phyloP scores from a whole-genome alignment of 2,113 vertebrate genomes.

The Lota lota region DNA sequence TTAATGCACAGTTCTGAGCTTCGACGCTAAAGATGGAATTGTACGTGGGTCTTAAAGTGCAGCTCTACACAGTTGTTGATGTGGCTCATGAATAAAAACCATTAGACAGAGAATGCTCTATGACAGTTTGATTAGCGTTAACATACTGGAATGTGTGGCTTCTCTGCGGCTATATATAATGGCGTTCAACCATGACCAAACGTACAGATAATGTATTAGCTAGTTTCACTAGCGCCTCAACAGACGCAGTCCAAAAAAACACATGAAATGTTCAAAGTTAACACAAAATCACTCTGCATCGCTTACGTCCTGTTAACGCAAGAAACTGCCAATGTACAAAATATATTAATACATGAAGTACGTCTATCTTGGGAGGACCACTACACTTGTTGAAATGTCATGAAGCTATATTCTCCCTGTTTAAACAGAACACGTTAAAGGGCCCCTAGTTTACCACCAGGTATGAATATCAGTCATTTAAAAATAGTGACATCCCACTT shows the following conservation, averaged over 20 bases:
- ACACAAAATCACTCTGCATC: slow-evolving; percentile 3
- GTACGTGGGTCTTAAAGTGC: slow-evolving; percentile 12
- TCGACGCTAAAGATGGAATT: slow-evolving; percentile 24
- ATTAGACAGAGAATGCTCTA: slow-evolving; percentile 30
- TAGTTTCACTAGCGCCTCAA: slow-evolving; percentile 52
- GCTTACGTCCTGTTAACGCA: too few species aligned
- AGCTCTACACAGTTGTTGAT: too few species aligned
- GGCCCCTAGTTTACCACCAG: too few species aligned
- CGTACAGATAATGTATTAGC: slow-evolving; percentile 40
- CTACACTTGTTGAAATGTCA: background rate
- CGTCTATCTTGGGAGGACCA: background rate
- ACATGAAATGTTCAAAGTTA: slow-evolving; percentile 30
- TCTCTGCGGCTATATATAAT: slow-evolving; percentile 8
- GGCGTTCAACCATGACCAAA: slow-evolving; percentile 27
- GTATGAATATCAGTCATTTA: too few species aligned
- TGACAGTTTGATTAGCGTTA: slow-evolving; percentile 6
- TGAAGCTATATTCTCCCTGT: too few species aligned
- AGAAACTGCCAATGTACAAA: too few species aligned
- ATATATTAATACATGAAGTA: too few species aligned
- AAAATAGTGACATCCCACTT: too few species aligned
- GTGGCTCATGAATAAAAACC: slow-evolving; percentile 21
- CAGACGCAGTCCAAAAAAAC: slow-evolving; percentile 40
- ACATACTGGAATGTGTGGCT: slow-evolving; percentile 45
- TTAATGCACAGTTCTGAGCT: background rate
- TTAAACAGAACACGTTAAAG: too few species aligned